These are phyloP conservation scores for Macrosteles quadrilineatus DNA, from an alignment of 1,140 invertebrate genomes.

Conservation along the genomic window DNA sequence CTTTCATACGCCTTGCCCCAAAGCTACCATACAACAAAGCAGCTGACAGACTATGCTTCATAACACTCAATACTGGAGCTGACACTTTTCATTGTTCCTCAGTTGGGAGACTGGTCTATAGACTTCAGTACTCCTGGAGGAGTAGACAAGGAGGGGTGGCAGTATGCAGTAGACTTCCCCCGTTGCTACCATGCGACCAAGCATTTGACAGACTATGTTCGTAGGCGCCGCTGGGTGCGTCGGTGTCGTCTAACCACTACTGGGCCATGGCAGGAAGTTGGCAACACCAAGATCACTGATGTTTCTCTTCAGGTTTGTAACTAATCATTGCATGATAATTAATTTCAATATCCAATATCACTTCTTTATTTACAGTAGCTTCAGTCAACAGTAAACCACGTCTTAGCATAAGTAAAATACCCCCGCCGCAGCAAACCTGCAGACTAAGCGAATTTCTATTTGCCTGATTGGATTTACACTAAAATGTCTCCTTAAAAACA, in stretches of 20 bases:
- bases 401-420: too few species aligned
- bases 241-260: slow-evolving; percentile 77
- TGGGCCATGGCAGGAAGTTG: slow-evolving; percentile 85
- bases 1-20: too few species aligned
- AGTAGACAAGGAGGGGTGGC: slow-evolving; percentile 89
- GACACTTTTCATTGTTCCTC: too few species aligned
- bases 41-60: slow-evolving; percentile 88
- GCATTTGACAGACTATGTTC: slow-evolving; percentile 84
- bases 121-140: slow-evolving; percentile 88
- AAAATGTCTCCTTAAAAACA: too few species aligned
- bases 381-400: neutral
- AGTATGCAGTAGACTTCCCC: slow-evolving; percentile 91
- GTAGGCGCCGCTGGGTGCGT: slow-evolving; percentile 81
- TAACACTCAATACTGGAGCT: too few species aligned
- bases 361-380: too few species aligned
- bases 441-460: too few species aligned
- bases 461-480: too few species aligned
- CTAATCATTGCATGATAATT: neutral
- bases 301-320: slow-evolving; percentile 69
- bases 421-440: too few species aligned
- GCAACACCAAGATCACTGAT: slow-evolving; percentile 79
- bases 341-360: slow-evolving; percentile 5
- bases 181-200: slow-evolving; percentile 81
- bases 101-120: slow-evolving; percentile 86
- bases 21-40: slow-evolving; percentile 79